Base-by-base conservation (phyloP, 1,140 invertebrate genomes). In the Drosophila arawakana region DNA sequence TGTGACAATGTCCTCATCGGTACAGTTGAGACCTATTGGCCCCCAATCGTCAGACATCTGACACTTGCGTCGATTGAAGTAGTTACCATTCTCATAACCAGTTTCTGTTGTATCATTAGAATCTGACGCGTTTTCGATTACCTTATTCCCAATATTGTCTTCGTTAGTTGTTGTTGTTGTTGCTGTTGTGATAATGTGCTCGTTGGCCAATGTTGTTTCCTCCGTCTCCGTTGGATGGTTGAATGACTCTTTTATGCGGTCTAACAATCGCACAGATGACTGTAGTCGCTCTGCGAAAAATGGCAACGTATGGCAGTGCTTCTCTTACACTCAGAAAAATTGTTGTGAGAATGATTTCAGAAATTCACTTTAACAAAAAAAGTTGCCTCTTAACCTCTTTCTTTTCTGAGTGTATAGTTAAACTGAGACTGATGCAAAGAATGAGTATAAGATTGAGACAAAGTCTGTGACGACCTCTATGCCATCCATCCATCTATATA, bases 21-120 rank as follows among this genome's bases (percentile, higher is more conserved):
- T 84, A 55, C 83, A 88, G 69, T 88, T 88, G 43, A 84, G 49
- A 44, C 83, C 76, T 52, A 79, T 84, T 49, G 68, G 66, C 18
- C 79, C 81, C 83, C 78, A 88, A 61, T 84, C 79, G 66, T 88
- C 83, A 41, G 52, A 57, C 81, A 77, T 55, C 57, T 84, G 78
- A 69, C 83, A 88, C 49, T 81, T 84, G 59, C 69, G 78, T 7
- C 70, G 66, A 59, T 76, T 70, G 55, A 79, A 73, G 57, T 65
- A 77, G 52, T 84, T 79, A 8, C 57, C 58, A 18, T 69, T 15
- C 25, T 30, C 39, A 43, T 30, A 34, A 3, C 11, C 55, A 25
- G 57, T 13, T 2, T 58, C 37, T 37, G 10, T 13, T 2, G 8
- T 25, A 34, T n/a, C 35, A 44, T 58, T 30, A n/a, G 41, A n/a